Conservation (phyloP, 2,888 invertebrate species). For the Callimorpha dominula region DNA sequence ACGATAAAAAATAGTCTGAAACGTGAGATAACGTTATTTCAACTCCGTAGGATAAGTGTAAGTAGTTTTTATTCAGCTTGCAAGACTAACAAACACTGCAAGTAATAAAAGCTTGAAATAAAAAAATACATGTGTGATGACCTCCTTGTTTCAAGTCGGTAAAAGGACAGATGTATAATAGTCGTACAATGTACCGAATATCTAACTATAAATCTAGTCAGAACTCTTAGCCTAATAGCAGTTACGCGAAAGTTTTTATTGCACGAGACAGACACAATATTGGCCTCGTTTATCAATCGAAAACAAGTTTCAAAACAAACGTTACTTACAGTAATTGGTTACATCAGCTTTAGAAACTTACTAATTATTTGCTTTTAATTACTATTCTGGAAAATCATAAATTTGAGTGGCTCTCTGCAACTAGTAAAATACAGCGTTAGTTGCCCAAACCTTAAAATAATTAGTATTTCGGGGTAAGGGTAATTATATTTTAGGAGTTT, state of each 20-base stretch:
- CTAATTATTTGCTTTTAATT: constrained; percentile 38
- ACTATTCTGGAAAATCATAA: constrained; percentile 29
- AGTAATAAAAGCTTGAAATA: too few species aligned
- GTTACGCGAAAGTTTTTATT: constrained; percentile 17
- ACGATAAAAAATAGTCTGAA: too few species aligned
- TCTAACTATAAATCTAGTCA: not conserved
- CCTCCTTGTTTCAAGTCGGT: too few species aligned
- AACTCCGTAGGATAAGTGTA: too few species aligned
- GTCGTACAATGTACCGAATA: not conserved
- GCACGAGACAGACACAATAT: constrained; percentile 24
- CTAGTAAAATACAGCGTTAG: not conserved
- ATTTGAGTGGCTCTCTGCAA: not conserved
- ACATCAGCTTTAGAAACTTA: constrained; percentile 27
- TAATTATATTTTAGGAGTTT: too few species aligned
- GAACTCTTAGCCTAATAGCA: constrained; percentile 4
- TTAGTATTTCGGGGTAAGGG: not conserved
- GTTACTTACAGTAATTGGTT: constrained; percentile 44
- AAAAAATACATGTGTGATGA: too few species aligned
- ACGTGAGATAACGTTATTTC: too few species aligned
- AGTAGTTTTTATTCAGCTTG: too few species aligned
- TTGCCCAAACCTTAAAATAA: not conserved
- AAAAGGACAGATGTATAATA: too few species aligned
- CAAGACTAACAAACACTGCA: too few species aligned
- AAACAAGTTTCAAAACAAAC: constrained; percentile 38
- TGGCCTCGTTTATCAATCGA: constrained; percentile 37